A percentile compares a stretch with the other conserved stretches of the same genome.
Evolutionary conservation across 2,888 invertebrate species (phyloP).

Genomic region (Scelioninae gen. 1): DNA sequence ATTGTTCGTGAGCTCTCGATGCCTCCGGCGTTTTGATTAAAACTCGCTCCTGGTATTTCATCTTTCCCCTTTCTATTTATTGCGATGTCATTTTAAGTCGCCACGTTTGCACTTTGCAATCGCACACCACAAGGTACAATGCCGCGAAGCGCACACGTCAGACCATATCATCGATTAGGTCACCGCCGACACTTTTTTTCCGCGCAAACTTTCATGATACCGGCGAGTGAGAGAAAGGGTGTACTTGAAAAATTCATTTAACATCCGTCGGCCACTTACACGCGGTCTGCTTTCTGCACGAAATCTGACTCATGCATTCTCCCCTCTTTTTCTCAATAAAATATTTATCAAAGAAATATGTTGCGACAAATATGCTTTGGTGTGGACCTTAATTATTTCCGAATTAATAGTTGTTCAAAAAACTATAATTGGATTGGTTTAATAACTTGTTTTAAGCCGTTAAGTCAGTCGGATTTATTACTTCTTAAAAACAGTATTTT

Average conservation of each 20-base stretch:
- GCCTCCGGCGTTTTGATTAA: constrained; percentile 78
- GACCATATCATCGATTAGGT: constrained; percentile 60
- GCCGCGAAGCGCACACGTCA: constrained; percentile 49
- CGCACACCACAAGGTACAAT: constrained; percentile 28
- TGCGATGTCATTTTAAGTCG: constrained; percentile 61
- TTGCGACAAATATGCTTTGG: too few relatives aligned
- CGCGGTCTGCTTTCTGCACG: constrained; percentile 35
- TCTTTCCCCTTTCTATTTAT: constrained; percentile 67
- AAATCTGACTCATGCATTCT: constrained; percentile 14
- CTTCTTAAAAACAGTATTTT: too few relatives aligned
- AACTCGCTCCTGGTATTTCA: constrained; percentile 69
- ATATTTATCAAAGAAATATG: too few relatives aligned
- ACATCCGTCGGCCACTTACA: constrained; percentile 31
- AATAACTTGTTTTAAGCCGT: too few relatives aligned
- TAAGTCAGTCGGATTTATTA: too few relatives aligned
- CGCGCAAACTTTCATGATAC: constrained; percentile 44
- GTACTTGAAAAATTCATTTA: constrained; percentile 65
- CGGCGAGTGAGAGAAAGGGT: constrained; percentile 9
- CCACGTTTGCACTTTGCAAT: constrained; percentile 66
- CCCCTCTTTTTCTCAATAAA: background rate
- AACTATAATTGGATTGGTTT: too few relatives aligned
- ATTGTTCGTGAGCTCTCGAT: constrained; percentile 74
- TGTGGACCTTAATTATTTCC: too few relatives aligned
- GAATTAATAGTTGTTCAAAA: too few relatives aligned
- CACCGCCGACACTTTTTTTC: constrained; percentile 47